Percentiles rank a stretch among this genome's conserved stretches.
Conservation (phyloP, 2,888 invertebrate species). For the Sylvicola cinctus region DNA sequence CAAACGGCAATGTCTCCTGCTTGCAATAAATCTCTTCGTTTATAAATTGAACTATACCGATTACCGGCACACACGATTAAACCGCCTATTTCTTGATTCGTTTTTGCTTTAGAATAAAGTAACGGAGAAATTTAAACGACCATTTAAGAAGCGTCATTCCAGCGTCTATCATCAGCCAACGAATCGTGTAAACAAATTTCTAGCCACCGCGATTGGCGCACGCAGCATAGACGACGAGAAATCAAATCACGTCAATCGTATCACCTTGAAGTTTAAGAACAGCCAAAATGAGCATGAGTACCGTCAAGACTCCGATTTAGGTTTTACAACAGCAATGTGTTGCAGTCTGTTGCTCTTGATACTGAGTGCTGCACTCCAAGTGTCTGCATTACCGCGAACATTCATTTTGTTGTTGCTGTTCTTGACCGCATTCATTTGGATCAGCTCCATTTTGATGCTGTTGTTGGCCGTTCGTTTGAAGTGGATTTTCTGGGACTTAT, state of each 20-base stretch:
- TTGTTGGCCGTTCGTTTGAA: constrained; percentile 63
- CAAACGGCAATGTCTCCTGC: no score
- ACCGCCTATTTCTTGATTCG: no score
- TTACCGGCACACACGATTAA: no score
- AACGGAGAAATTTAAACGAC: constrained; percentile 70
- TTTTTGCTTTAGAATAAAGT: constrained; percentile 59
- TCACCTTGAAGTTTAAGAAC: constrained; percentile 73
- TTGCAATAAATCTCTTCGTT: no score
- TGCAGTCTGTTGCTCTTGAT: constrained; percentile 57
- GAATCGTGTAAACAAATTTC: constrained; percentile 79
- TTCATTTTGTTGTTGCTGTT: constrained; percentile 41
- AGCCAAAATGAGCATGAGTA: constrained; percentile 73
- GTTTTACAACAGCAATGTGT: constrained; percentile 64
- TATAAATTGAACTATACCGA: no score
- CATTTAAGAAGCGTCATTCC: constrained; percentile 72
- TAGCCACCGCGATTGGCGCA: constrained; percentile 79
- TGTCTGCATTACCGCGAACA: constrained; percentile 5
- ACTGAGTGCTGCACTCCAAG: constrained; percentile 53
- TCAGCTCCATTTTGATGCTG: constrained; percentile 66
- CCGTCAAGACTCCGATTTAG: constrained; percentile 65
- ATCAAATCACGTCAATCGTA: constrained; percentile 65
- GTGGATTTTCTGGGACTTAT: constrained; percentile 72
- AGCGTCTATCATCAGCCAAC: constrained; percentile 74
- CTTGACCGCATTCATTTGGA: constrained; percentile 78
- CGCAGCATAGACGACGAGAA: constrained; percentile 79